phyloP scores from a whole-genome alignment of 2,113 vertebrate species.

The Tauraco erythrolophus region DNA sequence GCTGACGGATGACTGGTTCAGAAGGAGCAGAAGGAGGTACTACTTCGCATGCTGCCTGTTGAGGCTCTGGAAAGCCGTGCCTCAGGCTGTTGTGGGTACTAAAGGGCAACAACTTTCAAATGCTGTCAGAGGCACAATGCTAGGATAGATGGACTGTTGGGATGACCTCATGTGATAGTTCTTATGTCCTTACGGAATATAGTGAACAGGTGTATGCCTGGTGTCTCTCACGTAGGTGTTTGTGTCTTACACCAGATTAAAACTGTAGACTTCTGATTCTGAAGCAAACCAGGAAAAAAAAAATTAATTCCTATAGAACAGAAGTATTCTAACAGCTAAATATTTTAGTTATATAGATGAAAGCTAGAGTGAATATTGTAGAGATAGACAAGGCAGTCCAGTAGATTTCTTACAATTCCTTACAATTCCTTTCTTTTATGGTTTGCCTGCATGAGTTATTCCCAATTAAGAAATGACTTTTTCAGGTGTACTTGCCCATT shows the following conservation, averaged over 20 bases:
- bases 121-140: neutral
- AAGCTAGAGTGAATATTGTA: neutral
- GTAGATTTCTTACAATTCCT: neutral
- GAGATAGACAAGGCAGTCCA: neutral
- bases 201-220: neutral
- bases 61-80: rapidly evolving
- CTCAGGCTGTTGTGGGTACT: neutral
- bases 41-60: neutral
- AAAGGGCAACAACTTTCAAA: neutral
- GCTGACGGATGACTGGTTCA: neutral
- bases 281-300: neutral
- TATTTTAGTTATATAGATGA: neutral
- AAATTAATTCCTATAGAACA: neutral
- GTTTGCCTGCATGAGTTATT: neutral
- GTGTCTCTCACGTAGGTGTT: neutral
- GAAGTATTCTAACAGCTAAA: neutral
- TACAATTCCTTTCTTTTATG: neutral
- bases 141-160: neutral
- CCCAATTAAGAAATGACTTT: neutral
- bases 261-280: neutral
- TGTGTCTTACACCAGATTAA: neutral
- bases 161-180: rapidly evolving
- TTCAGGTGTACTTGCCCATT: neutral
- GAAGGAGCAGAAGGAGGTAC: neutral
- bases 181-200: neutral